A percentile compares a stretch with the other conserved stretches of the same genome.
These are phyloP conservation scores for Acleris laterana DNA, from an alignment of 2,888 invertebrate genomes.

Conservation along the genomic window DNA sequence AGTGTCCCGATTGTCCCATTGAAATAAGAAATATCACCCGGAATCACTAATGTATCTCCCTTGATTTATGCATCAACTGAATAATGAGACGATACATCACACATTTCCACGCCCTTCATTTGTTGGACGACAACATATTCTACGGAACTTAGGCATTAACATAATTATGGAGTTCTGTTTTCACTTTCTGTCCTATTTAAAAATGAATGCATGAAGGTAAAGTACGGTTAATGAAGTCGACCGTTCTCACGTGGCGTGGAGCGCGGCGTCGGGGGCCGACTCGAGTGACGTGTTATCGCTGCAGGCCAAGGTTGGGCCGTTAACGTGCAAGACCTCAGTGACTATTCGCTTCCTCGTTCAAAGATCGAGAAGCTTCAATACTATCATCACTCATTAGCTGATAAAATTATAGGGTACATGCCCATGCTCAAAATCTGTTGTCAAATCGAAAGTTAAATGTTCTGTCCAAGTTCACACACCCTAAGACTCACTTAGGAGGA, in stretches of 20 bases:
- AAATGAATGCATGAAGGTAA: conserved; percentile 27
- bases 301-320: conserved; percentile 31
- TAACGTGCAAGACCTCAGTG: conserved; percentile 4
- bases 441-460: conserved; percentile 44
- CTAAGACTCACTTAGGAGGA: conserved; percentile 40
- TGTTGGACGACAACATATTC: conserved; percentile 49
- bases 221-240: conserved; percentile 38
- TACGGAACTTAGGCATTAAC: conserved; percentile 54
- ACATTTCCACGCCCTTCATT: conserved; percentile 58
- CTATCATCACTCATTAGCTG: background rate
- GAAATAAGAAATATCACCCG: conserved; percentile 53
- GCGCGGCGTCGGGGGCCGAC: conserved; percentile 9
- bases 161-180: conserved; percentile 60
- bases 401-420: background rate
- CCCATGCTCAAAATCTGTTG: conserved; percentile 47
- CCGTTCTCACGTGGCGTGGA: conserved; percentile 35
- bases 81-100: conserved; percentile 56
- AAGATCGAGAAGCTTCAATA: conserved; percentile 13
- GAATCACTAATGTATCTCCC: conserved; percentile 66
- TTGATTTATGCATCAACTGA: conserved; percentile 63
- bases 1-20: conserved; percentile 62
- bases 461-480: conserved; percentile 37
- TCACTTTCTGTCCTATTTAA: conserved; percentile 36
- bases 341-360: conserved; percentile 14
- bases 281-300: conserved; percentile 13